Percentiles rank a stretch among this genome's conserved stretches.
phyloP scores from a whole-genome alignment of 1,140 invertebrate species.

The Aphelenchoides fujianensis region DNA sequence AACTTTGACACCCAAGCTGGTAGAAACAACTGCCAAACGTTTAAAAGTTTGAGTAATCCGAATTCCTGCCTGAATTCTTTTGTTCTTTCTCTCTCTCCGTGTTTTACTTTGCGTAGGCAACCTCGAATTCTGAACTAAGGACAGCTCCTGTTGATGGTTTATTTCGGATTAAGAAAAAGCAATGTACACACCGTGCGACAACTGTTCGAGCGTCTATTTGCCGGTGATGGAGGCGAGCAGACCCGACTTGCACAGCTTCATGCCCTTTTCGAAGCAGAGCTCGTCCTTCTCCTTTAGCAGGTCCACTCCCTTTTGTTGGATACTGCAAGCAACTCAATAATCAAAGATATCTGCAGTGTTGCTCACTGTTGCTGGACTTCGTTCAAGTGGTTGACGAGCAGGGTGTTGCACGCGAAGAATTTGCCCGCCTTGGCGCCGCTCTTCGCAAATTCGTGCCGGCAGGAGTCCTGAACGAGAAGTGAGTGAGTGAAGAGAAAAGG shows the following conservation, averaged over 20 bases:
- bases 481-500: not conserved
- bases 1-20: too few species aligned
- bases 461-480: not conserved
- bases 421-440: not conserved
- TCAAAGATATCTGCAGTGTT: too few species aligned
- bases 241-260: not conserved
- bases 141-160: too few species aligned
- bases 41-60: too few species aligned
- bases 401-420: not conserved
- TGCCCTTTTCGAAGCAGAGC: not conserved
- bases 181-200: too few species aligned
- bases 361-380: not conserved
- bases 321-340: too few species aligned
- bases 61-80: too few species aligned
- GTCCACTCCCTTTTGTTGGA: not conserved
- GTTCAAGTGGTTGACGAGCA: not conserved
- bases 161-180: too few species aligned
- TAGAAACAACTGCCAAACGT: too few species aligned
- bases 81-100: too few species aligned
- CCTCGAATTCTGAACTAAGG: too few species aligned
- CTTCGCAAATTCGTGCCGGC: not conserved
- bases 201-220: slow-evolving; percentile 4
- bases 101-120: too few species aligned
- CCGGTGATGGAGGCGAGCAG: not conserved
- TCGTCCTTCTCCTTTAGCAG: not conserved